These are phyloP conservation scores for Illadopsis cleaveri DNA, from an alignment of 2,113 vertebrate species.

Conservation along the genomic window DNA sequence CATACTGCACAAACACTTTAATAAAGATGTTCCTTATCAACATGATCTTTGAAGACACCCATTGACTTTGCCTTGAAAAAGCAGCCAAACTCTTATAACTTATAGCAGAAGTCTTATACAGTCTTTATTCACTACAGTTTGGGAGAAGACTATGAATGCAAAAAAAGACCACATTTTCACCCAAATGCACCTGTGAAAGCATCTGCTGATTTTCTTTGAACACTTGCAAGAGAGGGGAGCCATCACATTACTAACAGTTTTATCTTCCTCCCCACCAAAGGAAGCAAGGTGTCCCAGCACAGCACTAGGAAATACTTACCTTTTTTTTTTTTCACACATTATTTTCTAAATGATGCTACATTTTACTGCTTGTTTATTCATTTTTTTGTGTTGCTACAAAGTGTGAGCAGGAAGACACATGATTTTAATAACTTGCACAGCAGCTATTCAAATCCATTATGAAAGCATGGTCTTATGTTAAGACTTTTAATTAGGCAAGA, in stretches of 20 bases:
- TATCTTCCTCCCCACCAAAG: background rate
- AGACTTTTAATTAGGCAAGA: conserved; percentile 18
- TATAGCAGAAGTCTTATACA: background rate
- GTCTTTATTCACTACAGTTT: background rate
- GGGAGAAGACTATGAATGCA: background rate
- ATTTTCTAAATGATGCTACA: conserved; percentile 30
- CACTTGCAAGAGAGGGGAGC: background rate
- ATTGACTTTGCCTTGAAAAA: background rate
- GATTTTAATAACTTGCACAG: conserved; percentile 50
- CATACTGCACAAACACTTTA: background rate
- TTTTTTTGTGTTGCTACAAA: conserved; percentile 16
- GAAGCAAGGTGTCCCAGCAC: background rate
- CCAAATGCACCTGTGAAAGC: background rate
- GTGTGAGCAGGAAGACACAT: conserved; percentile 22
- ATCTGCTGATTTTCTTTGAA: background rate
- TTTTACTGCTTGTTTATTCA: conserved; percentile 55
- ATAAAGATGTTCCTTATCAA: background rate
- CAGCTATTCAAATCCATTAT: conserved; percentile 37
- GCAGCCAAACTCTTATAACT: background rate
- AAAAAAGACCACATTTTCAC: background rate
- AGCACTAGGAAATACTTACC: background rate
- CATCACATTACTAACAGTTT: background rate
- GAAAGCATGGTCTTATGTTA: conserved; percentile 13
- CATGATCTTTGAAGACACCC: background rate
- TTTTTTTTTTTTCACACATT: conserved; percentile 16